Evolutionary conservation across 2,113 vertebrate species (phyloP).

Genomic region (Fregata magnificens): DNA sequence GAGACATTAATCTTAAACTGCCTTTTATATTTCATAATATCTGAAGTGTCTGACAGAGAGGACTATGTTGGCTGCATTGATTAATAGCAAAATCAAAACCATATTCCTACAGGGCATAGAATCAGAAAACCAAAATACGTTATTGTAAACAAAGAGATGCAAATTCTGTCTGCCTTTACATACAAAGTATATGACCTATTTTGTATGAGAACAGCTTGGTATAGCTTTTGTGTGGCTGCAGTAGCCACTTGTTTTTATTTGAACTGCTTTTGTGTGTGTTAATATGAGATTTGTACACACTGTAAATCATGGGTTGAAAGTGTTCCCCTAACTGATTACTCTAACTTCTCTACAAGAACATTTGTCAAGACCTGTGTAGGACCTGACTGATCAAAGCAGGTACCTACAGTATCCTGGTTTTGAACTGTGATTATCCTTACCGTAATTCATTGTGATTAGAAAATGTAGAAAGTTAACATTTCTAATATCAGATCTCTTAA

Average conservation of each 20-base stretch:
- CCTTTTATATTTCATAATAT: not conserved
- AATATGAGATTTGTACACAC: not conserved
- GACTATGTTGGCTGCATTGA: not conserved
- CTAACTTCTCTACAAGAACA: not conserved
- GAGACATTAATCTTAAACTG: not conserved
- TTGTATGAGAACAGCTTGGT: not conserved
- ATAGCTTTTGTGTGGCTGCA: not conserved
- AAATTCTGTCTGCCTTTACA: not conserved
- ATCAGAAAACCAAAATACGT: not conserved
- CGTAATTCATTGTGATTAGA: not conserved
- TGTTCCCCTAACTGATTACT: not conserved
- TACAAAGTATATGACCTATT: not conserved
- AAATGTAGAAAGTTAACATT: not conserved
- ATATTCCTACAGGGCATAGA: not conserved
- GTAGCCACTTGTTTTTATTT: not conserved
- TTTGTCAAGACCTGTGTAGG: not conserved
- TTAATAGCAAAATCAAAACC: not conserved
- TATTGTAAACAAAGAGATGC: not conserved
- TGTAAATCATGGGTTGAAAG: not conserved
- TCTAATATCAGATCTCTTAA: not conserved
- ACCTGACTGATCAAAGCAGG: not conserved
- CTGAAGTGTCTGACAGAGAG: not conserved
- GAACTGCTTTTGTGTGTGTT: not conserved
- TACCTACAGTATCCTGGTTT: not conserved
- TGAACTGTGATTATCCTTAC: not conserved